Conservation (phyloP, 2,888 invertebrate genomes). For the Crepidodera aurea region DNA sequence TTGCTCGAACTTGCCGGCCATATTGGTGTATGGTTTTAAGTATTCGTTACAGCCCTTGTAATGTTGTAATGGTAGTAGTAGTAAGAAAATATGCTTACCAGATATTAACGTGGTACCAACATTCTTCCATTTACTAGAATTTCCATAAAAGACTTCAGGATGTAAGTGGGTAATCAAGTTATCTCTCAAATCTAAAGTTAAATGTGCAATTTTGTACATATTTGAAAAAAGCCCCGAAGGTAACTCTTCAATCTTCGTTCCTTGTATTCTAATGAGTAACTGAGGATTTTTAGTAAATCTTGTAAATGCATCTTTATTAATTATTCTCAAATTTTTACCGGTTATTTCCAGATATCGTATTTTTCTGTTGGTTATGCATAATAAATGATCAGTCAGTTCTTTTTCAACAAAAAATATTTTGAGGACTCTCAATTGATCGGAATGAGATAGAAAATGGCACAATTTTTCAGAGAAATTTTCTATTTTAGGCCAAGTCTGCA, state of each 20-base stretch:
- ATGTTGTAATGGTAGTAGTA: too few species aligned
- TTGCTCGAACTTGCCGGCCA: too few species aligned
- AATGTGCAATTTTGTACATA: conserved; percentile 79
- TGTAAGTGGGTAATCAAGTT: conserved; percentile 82
- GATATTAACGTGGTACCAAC: conserved; percentile 88
- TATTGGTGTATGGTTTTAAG: too few species aligned
- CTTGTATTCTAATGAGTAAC: conserved; percentile 77
- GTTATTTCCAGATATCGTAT: conserved; percentile 82
- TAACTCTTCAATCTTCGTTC: conserved; percentile 80
- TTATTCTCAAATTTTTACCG: conserved; percentile 75
- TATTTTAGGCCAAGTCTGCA: conserved; percentile 79
- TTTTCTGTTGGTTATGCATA: conserved; percentile 80
- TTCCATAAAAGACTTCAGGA: conserved; percentile 86
- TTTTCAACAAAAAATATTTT: conserved; percentile 80
- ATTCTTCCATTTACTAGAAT: conserved; percentile 86
- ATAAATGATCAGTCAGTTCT: conserved; percentile 76
- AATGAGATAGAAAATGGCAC: conserved; percentile 74
- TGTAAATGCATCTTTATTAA: conserved; percentile 79
- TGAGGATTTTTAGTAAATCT: conserved; percentile 79
- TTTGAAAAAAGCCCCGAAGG: conserved; percentile 82
- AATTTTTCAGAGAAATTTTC: conserved; percentile 70
- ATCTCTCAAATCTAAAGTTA: conserved; percentile 82
- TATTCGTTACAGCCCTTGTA: too few species aligned
- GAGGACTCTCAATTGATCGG: conserved; percentile 77
- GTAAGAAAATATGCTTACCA: too few species aligned